Evolutionary conservation across 2,888 invertebrate genomes (phyloP).

Genomic region (Dicyrtomina minuta): DNA sequence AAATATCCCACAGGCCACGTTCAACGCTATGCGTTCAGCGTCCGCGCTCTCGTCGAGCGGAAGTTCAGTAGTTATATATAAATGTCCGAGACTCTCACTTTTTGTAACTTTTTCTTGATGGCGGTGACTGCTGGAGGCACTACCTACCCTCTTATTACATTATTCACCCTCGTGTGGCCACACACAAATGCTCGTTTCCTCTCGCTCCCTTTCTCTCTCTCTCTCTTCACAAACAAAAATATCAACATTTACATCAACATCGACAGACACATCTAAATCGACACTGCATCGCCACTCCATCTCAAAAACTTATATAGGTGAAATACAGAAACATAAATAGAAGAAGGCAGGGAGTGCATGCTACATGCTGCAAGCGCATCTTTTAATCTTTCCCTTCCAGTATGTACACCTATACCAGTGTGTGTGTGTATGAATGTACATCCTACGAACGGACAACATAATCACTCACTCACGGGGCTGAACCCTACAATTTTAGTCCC

Average conservation of each 20-base stretch:
- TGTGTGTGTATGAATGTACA: too few species aligned
- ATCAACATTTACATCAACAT: too few species aligned
- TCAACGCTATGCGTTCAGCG: too few species aligned
- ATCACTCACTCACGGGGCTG: too few species aligned
- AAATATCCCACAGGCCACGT: conserved; percentile 10
- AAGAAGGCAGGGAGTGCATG: not conserved
- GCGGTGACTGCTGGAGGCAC: conserved; percentile 5
- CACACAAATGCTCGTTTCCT: not conserved
- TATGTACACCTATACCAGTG: too few species aligned
- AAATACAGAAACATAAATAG: not conserved
- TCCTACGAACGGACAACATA: too few species aligned
- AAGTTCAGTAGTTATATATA: conserved; percentile 8
- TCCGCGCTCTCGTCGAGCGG: conserved; percentile 2
- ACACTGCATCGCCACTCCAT: not conserved
- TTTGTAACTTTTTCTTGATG: not conserved
- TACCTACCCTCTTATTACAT: conserved; percentile 11
- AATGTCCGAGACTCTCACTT: not conserved
- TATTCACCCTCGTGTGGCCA: not conserved
- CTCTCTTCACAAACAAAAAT: not conserved
- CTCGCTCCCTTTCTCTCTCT: not conserved
- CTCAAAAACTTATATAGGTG: not conserved
- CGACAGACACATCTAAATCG: not conserved
- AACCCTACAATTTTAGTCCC: too few species aligned
- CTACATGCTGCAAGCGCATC: not conserved
- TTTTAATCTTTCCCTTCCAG: too few species aligned